Conservation (phyloP, 2,888 invertebrate species). For the Lysandra bellargus region DNA sequence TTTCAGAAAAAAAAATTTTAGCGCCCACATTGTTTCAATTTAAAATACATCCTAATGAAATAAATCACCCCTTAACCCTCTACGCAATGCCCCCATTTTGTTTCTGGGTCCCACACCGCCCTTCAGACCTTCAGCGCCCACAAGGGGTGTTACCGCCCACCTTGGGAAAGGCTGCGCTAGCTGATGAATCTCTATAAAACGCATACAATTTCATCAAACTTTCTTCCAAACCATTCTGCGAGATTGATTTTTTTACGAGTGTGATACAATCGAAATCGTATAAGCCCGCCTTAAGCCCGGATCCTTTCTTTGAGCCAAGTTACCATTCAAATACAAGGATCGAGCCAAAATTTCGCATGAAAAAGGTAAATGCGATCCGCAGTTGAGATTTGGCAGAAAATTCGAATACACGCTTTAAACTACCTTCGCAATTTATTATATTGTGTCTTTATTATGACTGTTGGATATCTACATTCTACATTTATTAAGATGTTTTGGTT, state of each 20-base stretch:
- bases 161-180: neutral
- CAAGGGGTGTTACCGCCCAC: too few relatives aligned
- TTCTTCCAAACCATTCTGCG: neutral
- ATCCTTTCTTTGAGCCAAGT: conserved; percentile 34
- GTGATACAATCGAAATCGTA: conserved; percentile 39
- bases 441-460: neutral
- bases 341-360: conserved; percentile 26
- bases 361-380: conserved; percentile 30
- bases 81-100: too few relatives aligned
- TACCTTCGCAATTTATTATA: neutral
- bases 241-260: conserved; percentile 34
- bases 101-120: too few relatives aligned
- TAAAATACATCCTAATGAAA: too few relatives aligned
- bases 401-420: neutral
- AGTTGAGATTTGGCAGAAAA: conserved; percentile 22
- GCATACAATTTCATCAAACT: neutral
- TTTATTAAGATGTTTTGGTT: too few relatives aligned
- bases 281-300: conserved; percentile 40
- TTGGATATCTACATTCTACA: neutral
- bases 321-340: conserved; percentile 34
- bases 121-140: too few relatives aligned
- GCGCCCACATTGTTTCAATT: too few relatives aligned
- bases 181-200: conserved; percentile 3
- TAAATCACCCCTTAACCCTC: too few relatives aligned
- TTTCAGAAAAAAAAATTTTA: too few relatives aligned